Percentiles rank a stretch among this genome's conserved stretches.
Evolutionary conservation across 35 echinoderm and acorn worm species (phyloP).

Genomic region (Acanthaster planci): DNA sequence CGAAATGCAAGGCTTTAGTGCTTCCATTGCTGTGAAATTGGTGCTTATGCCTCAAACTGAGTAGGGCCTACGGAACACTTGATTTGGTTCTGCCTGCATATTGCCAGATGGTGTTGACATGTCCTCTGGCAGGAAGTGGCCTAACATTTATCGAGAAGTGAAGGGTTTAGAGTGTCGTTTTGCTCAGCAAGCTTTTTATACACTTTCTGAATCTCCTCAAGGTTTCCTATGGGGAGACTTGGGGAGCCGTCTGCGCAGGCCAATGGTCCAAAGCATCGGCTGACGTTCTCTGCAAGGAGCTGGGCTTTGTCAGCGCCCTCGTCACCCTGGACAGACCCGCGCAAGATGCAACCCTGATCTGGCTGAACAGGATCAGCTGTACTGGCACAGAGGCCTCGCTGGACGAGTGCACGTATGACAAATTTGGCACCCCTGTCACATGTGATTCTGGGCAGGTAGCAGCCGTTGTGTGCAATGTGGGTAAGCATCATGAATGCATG

Average conservation of each 20-base stretch:
- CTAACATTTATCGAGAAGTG: too few species aligned
- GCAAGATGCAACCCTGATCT: background rate
- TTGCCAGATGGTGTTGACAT: too few species aligned
- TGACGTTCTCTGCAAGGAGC: conserved; percentile 26
- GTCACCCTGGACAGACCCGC: background rate
- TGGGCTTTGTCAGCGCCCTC: conserved; percentile 24
- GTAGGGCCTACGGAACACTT: too few species aligned
- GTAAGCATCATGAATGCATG: background rate
- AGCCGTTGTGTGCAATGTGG: background rate
- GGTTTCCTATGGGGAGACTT: background rate
- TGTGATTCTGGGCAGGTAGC: background rate
- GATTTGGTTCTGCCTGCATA: too few species aligned
- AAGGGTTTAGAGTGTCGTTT: too few species aligned
- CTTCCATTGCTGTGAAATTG: too few species aligned
- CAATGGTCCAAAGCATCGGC: conserved; percentile 32
- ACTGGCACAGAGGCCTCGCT: background rate
- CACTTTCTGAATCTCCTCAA: background rate
- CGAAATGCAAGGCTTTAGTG: too few species aligned
- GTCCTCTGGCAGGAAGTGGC: too few species aligned
- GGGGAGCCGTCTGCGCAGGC: conserved; percentile 39
- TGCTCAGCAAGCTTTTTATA: too few species aligned
- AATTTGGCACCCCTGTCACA: background rate
- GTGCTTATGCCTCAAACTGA: too few species aligned
- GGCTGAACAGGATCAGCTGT: conserved; percentile 3
- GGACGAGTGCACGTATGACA: background rate